Evolutionary conservation across 64 coral and sea anemone species (phyloP).

Genomic region (Montipora foliosa): DNA sequence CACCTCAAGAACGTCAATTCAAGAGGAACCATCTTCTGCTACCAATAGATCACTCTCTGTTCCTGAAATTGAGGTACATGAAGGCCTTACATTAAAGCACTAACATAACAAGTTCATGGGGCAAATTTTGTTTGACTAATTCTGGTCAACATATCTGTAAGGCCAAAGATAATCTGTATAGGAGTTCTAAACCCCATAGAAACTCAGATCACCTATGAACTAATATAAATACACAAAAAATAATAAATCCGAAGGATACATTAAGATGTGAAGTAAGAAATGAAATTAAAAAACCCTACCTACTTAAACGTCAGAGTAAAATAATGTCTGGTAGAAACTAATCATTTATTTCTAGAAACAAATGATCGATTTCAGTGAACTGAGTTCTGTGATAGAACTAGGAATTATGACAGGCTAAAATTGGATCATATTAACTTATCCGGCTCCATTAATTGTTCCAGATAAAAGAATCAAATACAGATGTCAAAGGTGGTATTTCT

Average conservation of each 20-base stretch:
- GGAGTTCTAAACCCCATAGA: not conserved
- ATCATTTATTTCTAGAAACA: not conserved
- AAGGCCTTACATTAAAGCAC: not conserved
- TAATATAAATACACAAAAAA: not conserved
- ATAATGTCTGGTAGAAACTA: slow-evolving; percentile 9
- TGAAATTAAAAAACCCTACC: not conserved
- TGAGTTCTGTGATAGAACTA: slow-evolving; percentile 26
- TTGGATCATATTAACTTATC: not conserved
- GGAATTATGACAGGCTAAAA: not conserved
- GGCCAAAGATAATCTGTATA: not conserved
- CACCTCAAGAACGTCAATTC: not conserved
- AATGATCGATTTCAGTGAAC: slow-evolving; percentile 32
- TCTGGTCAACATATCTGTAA: slow-evolving; percentile 24
- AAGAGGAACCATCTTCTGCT: not conserved
- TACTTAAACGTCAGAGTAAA: not conserved
- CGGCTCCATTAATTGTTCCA: not conserved
- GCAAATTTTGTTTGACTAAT: not conserved
- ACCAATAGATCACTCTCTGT: not conserved
- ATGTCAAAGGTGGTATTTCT: slow-evolving; percentile 2
- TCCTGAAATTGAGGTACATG: slow-evolving; percentile 3
- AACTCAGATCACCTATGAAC: too few relatives aligned
- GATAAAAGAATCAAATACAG: slow-evolving; percentile 1
- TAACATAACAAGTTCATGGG: not conserved
- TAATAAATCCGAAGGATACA: not conserved
- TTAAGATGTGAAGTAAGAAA: not conserved